These are phyloP conservation scores for Tadarida brasiliensis DNA, from an alignment of 2,797 vertebrate species.

Conservation along the genomic window DNA sequence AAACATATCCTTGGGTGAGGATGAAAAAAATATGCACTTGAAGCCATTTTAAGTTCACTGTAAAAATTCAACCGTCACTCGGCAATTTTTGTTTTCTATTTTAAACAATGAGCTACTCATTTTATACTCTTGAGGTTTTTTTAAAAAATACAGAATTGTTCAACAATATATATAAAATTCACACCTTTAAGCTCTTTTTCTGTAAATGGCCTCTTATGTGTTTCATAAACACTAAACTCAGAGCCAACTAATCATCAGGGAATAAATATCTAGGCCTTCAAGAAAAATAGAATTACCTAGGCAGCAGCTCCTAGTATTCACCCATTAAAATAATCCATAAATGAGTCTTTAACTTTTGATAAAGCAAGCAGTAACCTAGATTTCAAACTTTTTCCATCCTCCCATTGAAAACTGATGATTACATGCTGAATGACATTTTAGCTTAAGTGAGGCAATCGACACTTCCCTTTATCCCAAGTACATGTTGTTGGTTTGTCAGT, in stretches of 20 bases:
- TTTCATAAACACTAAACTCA: slow-evolving; percentile 8
- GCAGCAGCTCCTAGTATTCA: not conserved
- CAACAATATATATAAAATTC: not conserved
- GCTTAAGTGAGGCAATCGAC: not conserved
- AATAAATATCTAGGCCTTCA: slow-evolving; percentile 13
- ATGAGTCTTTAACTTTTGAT: not conserved
- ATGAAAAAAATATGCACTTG: not conserved
- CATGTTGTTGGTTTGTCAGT: not conserved
- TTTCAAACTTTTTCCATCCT: not conserved
- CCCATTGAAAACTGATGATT: not conserved
- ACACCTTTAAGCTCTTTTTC: not conserved
- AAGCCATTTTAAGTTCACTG: not conserved
- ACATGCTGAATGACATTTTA: not conserved
- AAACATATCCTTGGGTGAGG: not conserved
- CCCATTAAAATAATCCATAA: not conserved
- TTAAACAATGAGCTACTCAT: not conserved
- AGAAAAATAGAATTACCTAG: slow-evolving; percentile 18
- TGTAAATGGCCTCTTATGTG: not conserved
- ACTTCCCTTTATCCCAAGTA: not conserved
- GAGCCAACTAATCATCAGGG: not conserved
- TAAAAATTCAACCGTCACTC: slow-evolving; percentile 18
- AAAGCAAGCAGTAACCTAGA: not conserved
- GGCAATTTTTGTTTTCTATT: slow-evolving; percentile 32
- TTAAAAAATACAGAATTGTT: not conserved
- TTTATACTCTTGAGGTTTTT: not conserved